Percentiles rank a stretch among this genome's conserved stretches.
Evolutionary conservation across 35 echinoderm and acorn worm species (phyloP).

Genomic region (Lytechinus pictus): DNA sequence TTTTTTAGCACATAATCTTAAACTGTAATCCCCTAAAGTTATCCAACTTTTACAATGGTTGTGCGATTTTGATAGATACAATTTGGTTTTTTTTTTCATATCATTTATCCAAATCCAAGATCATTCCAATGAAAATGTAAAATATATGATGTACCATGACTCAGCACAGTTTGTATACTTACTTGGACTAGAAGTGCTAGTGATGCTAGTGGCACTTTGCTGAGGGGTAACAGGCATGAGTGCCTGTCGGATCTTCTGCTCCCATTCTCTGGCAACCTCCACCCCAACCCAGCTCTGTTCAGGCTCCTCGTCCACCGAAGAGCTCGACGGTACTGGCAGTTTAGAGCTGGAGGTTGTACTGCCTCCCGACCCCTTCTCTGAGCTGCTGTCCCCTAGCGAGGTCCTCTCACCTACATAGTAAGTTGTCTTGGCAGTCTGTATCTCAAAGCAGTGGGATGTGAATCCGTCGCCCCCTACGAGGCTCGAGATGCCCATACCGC

Average conservation of each 20-base stretch:
- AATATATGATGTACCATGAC: too few relatives aligned
- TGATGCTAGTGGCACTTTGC: conserved; percentile 79
- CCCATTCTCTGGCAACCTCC: conserved; percentile 82
- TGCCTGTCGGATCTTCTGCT: conserved; percentile 88
- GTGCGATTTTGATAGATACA: too few relatives aligned
- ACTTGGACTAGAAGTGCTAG: conserved; percentile 90
- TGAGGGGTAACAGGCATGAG: conserved; percentile 97
- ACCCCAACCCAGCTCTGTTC: conserved; percentile 81
- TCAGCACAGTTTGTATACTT: conserved; percentile 39
- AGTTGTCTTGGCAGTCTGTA: conserved; percentile 79
- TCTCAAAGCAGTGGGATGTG: conserved; percentile 90
- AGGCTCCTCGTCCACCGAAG: conserved; percentile 58
- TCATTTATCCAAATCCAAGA: too few relatives aligned
- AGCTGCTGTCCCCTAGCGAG: conserved; percentile 26
- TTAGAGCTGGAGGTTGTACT: conserved; percentile 39
- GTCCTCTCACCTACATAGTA: conserved; percentile 92
- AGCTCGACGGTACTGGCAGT: conserved; percentile 21
- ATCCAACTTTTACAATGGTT: background rate
- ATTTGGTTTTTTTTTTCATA: too few relatives aligned
- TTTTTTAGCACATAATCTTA: background rate
- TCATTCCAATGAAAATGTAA: background rate
- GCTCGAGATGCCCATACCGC: background rate
- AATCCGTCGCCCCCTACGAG: conserved; percentile 32
- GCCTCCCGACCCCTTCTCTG: conserved; percentile 48
- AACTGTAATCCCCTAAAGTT: background rate